Percentiles rank a stretch among this genome's conserved stretches.
phyloP scores from a whole-genome alignment of 2,113 vertebrate genomes.

The Tympanuchus pallidicinctus region DNA sequence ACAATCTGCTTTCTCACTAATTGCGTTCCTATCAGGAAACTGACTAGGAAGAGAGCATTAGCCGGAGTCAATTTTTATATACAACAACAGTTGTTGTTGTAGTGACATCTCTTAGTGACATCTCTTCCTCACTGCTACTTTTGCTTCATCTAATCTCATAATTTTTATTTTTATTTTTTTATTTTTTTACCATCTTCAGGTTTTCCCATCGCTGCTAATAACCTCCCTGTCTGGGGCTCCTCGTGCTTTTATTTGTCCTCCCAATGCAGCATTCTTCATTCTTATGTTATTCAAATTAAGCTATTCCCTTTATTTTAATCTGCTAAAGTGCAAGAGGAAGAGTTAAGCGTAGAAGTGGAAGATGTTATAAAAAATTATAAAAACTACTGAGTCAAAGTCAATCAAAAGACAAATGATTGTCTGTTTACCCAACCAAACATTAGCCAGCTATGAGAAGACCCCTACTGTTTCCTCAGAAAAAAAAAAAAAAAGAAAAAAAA shows the following conservation, averaged over 20 bases:
- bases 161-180: too few species aligned
- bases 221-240: fast-evolving
- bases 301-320: neutral
- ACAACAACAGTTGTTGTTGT: neutral
- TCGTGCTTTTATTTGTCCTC: neutral
- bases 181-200: neutral
- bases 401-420: neutral
- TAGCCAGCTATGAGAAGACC: neutral
- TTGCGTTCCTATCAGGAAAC: neutral
- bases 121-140: neutral
- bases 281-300: fast-evolving
- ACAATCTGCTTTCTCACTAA: neutral
- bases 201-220: neutral
- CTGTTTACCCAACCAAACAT: neutral
- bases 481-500: neutral
- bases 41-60: neutral
- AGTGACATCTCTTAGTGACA: neutral
- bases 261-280: neutral
- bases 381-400: neutral
- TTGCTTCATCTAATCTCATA: neutral
- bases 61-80: neutral
- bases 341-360: neutral
- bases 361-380: neutral
- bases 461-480: neutral
- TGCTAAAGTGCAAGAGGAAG: neutral